Conservation (phyloP, 2,888 invertebrate species). For the Ellobium chinense region DNA sequence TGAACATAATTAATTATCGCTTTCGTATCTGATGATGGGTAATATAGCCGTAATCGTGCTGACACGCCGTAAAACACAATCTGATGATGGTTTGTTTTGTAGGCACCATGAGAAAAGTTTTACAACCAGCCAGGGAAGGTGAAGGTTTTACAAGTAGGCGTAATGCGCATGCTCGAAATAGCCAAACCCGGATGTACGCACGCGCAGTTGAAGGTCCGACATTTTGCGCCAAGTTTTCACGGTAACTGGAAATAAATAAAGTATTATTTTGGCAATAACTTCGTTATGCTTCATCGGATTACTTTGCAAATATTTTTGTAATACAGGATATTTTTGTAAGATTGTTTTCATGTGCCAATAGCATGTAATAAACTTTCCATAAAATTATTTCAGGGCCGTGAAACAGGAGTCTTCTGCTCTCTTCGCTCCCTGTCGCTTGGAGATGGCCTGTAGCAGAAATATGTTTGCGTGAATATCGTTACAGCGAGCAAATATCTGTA, state of each 20-base stretch:
- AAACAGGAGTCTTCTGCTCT: not conserved
- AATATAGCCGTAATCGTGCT: too few relatives aligned
- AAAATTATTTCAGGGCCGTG: constrained; percentile 12
- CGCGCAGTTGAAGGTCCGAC: constrained; percentile 71
- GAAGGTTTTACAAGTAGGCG: constrained; percentile 4
- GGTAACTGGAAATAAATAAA: constrained; percentile 36
- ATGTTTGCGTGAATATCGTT: not conserved
- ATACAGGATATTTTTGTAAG: not conserved
- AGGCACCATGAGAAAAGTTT: not conserved
- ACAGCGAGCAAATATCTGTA: not conserved
- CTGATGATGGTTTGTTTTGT: too few relatives aligned
- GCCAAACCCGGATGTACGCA: constrained; percentile 66
- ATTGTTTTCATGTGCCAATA: not conserved
- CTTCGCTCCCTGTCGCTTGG: constrained; percentile 15
- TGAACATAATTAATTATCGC: too few relatives aligned
- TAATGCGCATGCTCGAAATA: constrained; percentile 57
- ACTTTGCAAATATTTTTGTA: not conserved
- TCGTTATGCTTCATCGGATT: not conserved
- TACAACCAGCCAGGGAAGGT: constrained; percentile 6
- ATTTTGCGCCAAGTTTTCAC: constrained; percentile 76
- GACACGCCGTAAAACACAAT: too few relatives aligned
- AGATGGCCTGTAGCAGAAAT: not conserved
- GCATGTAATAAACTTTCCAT: not conserved
- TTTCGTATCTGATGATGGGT: too few relatives aligned
- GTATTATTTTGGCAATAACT: not conserved